phyloP scores from a whole-genome alignment of 2,888 invertebrate genomes.

The Penaeus monodon region DNA sequence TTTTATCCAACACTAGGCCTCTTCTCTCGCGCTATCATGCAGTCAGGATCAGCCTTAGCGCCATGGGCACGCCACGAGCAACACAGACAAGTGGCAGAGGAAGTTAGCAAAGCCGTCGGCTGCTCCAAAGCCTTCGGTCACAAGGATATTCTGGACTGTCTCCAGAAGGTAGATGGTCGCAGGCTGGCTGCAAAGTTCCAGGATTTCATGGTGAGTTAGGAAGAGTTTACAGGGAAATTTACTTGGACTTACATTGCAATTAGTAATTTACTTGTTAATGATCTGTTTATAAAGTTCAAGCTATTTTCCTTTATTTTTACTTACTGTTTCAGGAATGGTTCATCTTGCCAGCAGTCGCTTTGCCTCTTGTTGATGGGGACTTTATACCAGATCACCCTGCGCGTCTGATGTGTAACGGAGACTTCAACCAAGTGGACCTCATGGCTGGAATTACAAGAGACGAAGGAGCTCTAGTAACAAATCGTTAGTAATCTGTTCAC shows the following conservation, averaged over 20 bases:
- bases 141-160: background rate
- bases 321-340: constrained; percentile 37
- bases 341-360: constrained; percentile 21
- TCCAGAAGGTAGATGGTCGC: background rate
- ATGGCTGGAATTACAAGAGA: constrained; percentile 46
- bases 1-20: constrained; percentile 25
- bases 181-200: too few relatives aligned
- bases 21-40: constrained; percentile 48
- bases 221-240: background rate
- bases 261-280: background rate
- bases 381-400: constrained; percentile 27
- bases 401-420: constrained; percentile 16
- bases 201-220: too few relatives aligned
- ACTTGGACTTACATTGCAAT: background rate
- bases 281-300: background rate
- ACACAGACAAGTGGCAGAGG: constrained; percentile 28
- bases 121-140: constrained; percentile 30
- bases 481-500: constrained; percentile 21
- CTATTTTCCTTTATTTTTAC: background rate
- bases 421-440: constrained; percentile 45
- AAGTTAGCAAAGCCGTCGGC: constrained; percentile 32
- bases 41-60: constrained; percentile 46
- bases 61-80: constrained; percentile 39
- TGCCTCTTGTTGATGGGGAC: constrained; percentile 41
- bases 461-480: constrained; percentile 43